Evolutionary conservation across 2,113 vertebrate genomes (phyloP).

Genomic region (Mesitornis unicolor): DNA sequence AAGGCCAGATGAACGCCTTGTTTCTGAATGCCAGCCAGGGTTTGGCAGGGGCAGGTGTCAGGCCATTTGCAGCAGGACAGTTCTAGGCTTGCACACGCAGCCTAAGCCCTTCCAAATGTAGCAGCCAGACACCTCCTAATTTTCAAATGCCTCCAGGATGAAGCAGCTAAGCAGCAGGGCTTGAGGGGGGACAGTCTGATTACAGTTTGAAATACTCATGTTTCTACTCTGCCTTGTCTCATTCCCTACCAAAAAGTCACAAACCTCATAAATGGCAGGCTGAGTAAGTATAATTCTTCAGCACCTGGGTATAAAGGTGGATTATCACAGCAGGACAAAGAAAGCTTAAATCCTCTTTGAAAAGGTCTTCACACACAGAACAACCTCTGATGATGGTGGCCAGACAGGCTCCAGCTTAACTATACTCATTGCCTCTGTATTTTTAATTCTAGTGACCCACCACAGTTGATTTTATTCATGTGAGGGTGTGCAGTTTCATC

Average conservation of each 20-base stretch:
- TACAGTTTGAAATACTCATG: not conserved
- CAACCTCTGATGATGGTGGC: not conserved
- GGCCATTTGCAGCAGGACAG: not conserved
- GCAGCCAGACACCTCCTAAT: not conserved
- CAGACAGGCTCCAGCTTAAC: not conserved
- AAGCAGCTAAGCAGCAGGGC: not conserved
- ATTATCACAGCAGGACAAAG: not conserved
- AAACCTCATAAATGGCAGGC: not conserved
- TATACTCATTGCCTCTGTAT: not conserved
- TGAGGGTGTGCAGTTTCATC: not conserved
- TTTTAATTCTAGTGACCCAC: not conserved
- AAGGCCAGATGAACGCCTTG: not conserved
- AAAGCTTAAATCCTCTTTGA: not conserved
- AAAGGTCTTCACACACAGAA: not conserved
- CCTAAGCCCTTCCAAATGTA: not conserved
- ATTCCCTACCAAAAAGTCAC: not conserved
- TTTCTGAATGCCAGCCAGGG: not conserved
- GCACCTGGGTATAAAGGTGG: not conserved
- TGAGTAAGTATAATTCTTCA: not conserved
- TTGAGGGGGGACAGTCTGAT: not conserved
- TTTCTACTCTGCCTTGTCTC: not conserved
- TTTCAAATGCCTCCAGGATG: not conserved
- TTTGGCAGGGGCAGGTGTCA: not conserved
- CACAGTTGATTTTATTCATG: fast-evolving
- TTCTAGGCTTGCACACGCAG: not conserved